These are phyloP conservation scores for Mus pahari DNA, from an alignment of 2,113 vertebrate genomes.

Conservation along the genomic window DNA sequence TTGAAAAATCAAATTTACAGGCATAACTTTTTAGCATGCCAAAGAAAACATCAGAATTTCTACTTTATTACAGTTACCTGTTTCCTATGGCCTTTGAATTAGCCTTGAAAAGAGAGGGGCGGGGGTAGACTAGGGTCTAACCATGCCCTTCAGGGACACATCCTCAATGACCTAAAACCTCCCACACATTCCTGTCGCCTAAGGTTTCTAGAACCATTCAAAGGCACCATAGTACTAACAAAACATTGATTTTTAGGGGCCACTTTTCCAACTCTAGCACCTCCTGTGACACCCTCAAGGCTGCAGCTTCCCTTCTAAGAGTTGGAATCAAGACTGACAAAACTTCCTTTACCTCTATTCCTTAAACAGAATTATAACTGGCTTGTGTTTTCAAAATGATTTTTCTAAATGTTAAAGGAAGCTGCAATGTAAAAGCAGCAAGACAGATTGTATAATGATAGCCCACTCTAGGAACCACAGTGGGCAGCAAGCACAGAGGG, in stretches of 20 bases:
- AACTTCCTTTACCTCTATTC: background rate
- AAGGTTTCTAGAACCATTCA: background rate
- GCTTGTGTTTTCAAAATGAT: conserved; percentile 56
- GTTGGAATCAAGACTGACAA: background rate
- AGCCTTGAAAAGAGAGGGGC: background rate
- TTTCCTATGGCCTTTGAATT: background rate
- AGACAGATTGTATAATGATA: conserved; percentile 62
- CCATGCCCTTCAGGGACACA: background rate
- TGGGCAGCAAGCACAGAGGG: conserved; percentile 39
- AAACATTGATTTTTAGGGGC: background rate
- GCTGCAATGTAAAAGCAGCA: conserved; percentile 57
- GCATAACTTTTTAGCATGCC: background rate
- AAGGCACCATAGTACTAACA: background rate
- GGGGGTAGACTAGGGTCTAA: background rate
- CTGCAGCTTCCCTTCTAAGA: background rate
- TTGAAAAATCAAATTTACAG: too few relatives aligned
- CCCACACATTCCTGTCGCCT: background rate
- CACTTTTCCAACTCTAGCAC: background rate
- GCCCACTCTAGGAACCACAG: conserved; percentile 36
- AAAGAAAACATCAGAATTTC: background rate
- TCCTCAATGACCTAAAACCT: background rate
- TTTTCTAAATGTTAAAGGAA: conserved; percentile 62
- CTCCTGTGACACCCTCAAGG: background rate
- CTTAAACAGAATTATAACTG: conserved; percentile 34
- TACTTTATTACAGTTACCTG: background rate